Percentiles rank a stretch among this genome's conserved stretches.
phyloP scores from a whole-genome alignment of 2,797 vertebrate species.

The Anguilla megastoma region DNA sequence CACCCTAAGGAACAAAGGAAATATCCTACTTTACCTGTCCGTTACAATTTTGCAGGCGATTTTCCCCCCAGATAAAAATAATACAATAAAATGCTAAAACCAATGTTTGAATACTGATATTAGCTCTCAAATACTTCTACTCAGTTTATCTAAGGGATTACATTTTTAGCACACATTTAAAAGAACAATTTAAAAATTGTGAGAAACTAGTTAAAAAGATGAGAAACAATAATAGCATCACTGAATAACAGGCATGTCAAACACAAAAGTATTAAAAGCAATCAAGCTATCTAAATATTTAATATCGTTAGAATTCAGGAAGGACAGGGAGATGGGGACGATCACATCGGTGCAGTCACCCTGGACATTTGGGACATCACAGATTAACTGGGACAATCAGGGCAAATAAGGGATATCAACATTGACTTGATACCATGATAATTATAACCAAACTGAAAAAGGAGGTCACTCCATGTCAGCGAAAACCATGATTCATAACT shows the following conservation, averaged over 20 bases:
- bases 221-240: background rate
- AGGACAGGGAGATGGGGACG: background rate
- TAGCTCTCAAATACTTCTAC: background rate
- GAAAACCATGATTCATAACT: background rate
- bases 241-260: background rate
- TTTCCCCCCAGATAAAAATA: background rate
- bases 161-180: background rate
- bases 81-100: background rate
- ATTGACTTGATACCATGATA: background rate
- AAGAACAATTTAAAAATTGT: background rate
- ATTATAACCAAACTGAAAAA: background rate
- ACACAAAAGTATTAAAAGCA: background rate
- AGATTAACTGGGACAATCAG: background rate
- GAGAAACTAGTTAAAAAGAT: background rate
- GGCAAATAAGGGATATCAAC: background rate
- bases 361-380: background rate
- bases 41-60: background rate
- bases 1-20: background rate
- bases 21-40: no score
- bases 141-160: background rate
- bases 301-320: background rate
- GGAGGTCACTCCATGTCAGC: background rate
- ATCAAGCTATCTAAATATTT: background rate
- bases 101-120: background rate
- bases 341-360: background rate